phyloP scores from a whole-genome alignment of 2,797 vertebrate genomes.

The Leuciscus waleckii region DNA sequence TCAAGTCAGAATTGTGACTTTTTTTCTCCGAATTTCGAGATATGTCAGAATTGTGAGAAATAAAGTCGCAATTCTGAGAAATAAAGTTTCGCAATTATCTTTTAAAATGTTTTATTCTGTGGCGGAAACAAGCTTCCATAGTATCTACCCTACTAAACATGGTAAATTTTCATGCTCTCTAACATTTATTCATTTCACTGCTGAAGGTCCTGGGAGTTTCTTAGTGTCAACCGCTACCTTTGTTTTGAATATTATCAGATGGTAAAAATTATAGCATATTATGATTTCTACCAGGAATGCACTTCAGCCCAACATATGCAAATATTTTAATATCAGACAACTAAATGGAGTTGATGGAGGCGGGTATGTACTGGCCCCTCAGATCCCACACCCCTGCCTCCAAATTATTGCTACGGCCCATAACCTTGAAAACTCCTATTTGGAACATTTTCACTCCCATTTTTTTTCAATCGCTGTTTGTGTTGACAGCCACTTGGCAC shows the following conservation, averaged over 20 bases:
- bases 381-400: conserved; percentile 59
- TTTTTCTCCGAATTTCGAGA: too few relatives aligned
- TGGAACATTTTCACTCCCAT: conserved; percentile 72
- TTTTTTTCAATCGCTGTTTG: conserved; percentile 79
- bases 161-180: background rate
- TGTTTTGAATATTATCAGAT: background rate
- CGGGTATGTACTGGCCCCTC: background rate
- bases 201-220: background rate
- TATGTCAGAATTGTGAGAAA: too few relatives aligned
- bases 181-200: background rate
- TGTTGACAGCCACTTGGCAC: conserved; percentile 81
- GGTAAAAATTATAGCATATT: background rate
- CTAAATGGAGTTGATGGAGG: background rate
- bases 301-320: background rate
- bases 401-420: conserved; percentile 72
- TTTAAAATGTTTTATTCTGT: too few relatives aligned
- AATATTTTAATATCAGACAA: background rate
- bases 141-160: too few relatives aligned
- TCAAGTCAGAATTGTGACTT: too few relatives aligned
- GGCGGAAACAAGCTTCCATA: too few relatives aligned
- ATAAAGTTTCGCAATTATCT: too few relatives aligned
- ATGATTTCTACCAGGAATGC: background rate
- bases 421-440: conserved; percentile 85
- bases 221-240: background rate
- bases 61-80: too few relatives aligned